Evolutionary conservation across 2,888 invertebrate genomes (phyloP), one percentile per base, ranked within the genome.

Genomic region (Rhagophthalmus giganteus): DNA sequence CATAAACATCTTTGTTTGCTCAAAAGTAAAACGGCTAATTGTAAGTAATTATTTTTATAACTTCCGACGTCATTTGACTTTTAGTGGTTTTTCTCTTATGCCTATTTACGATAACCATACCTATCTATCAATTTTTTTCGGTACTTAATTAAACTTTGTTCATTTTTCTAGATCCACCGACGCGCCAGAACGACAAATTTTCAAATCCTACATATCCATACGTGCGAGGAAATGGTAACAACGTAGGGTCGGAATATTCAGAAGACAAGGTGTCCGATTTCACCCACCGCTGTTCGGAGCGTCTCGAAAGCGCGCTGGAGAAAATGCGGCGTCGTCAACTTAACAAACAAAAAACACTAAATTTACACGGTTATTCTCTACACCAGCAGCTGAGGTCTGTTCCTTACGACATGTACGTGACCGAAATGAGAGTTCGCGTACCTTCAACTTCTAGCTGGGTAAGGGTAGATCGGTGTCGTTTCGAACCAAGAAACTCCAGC

Each of bases 401-500:
- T 4, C 84, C 85, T 1, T 78, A 82, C 35, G 84, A 85, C 61
- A 85, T 86, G 84, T 84, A 84, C 65, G 84, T 86, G 32, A 85
- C 84, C 0, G 79, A 84, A 57, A 84, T 86, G 83, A 74, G 81
- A 27, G 86, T 88, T 1, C 78, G 85, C 2, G 76, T 87, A 10
- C 87, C 87, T 1, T 79, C 83, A 40, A 81, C 83, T 54, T 77
- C 78, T 66, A 76, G 79, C 67, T 87, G 87, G 86, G 86, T 87
- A 8, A 58, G 53, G 31, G 85, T 90, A 0, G 88, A 90, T 58
- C 83, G 82, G 67, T 90, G 90, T 68, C 80, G 84, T 59, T 91
- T 85, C 70, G 86, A 88, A 65, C 87, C 88, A 0, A 77, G 80
- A 56, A 88, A 86, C 67, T 81, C 85, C 3, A 88, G 87, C 7